A percentile compares a stretch with the other conserved stretches of the same genome.
Evolutionary conservation across 1,140 invertebrate genomes (phyloP).

Genomic region (Drosophila kepulauana): DNA sequence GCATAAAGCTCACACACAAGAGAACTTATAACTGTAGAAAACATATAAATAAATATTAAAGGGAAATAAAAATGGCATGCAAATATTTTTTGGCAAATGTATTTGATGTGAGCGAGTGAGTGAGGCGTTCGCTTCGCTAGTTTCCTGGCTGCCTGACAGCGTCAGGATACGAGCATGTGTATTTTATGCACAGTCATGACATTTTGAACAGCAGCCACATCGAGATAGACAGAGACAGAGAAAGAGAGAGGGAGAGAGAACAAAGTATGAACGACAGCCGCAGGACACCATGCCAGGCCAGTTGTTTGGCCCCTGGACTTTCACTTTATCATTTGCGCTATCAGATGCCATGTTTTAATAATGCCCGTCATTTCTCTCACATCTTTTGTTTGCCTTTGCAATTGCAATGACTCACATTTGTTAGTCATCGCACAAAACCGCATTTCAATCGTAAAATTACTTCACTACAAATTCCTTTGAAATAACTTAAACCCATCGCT

Average conservation of each 20-base stretch:
- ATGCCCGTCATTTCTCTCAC: constrained; percentile 25
- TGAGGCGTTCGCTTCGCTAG: neutral
- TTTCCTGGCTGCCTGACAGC: constrained; percentile 13
- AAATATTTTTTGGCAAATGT: constrained; percentile 49
- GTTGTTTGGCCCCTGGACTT: constrained; percentile 11
- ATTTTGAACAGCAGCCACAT: constrained; percentile 38
- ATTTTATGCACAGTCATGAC: constrained; percentile 64
- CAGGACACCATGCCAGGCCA: neutral
- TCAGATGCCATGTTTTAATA: constrained; percentile 43
- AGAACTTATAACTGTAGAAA: constrained; percentile 13
- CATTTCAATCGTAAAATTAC: neutral
- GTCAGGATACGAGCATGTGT: constrained; percentile 37
- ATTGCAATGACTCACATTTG: constrained; percentile 16
- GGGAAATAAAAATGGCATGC: constrained; percentile 65
- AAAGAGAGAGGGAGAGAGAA: no score
- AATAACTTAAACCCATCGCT: neutral
- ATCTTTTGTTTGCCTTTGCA: constrained; percentile 18
- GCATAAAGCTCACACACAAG: constrained; percentile 56
- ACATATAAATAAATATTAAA: constrained; percentile 66
- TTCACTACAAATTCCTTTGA: neutral
- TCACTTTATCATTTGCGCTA: constrained; percentile 38
- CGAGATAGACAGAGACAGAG: neutral
- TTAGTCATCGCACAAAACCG: neutral
- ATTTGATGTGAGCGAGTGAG: constrained; percentile 20
- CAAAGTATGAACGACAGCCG: constrained; percentile 30